These are phyloP conservation scores for Emmelina monodactyla DNA, from an alignment of 2,888 invertebrate genomes.

Conservation along the genomic window DNA sequence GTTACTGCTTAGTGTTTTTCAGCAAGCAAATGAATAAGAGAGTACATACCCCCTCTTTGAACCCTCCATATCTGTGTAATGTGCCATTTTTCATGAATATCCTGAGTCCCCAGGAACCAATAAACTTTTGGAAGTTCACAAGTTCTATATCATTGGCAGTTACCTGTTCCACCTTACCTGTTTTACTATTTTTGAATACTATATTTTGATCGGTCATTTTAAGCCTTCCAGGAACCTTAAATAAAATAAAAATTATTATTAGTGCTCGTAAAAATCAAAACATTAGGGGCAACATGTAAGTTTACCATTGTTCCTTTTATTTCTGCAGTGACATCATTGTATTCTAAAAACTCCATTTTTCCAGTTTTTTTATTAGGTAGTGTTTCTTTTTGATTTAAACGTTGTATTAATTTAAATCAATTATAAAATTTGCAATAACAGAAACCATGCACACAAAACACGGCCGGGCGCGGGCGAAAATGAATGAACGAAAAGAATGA, in stretches of 20 bases:
- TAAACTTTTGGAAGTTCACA: slow-evolving; percentile 92
- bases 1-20: neutral
- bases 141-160: slow-evolving; percentile 84
- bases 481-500: neutral
- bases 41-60: slow-evolving; percentile 82
- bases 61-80: slow-evolving; percentile 91
- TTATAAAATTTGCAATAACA: too few relatives aligned
- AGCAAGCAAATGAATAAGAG: neutral
- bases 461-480: neutral
- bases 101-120: slow-evolving; percentile 88
- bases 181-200: slow-evolving; percentile 93
- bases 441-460: neutral
- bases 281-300: neutral
- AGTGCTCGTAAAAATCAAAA: slow-evolving; percentile 7
- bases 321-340: slow-evolving; percentile 83
- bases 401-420: neutral
- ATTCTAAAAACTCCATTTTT: slow-evolving; percentile 85
- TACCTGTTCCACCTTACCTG: slow-evolving; percentile 95
- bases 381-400: neutral
- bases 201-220: slow-evolving; percentile 92
- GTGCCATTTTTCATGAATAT: slow-evolving; percentile 90
- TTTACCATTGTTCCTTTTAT: slow-evolving; percentile 88
- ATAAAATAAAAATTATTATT: slow-evolving; percentile 7
- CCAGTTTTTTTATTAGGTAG: neutral
- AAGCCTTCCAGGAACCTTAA: slow-evolving; percentile 86